Percentiles rank a stretch among this genome's conserved stretches.
These are phyloP conservation scores for Isurus oxyrinchus DNA, from an alignment of 2,113 vertebrate genomes.

Conservation along the genomic window DNA sequence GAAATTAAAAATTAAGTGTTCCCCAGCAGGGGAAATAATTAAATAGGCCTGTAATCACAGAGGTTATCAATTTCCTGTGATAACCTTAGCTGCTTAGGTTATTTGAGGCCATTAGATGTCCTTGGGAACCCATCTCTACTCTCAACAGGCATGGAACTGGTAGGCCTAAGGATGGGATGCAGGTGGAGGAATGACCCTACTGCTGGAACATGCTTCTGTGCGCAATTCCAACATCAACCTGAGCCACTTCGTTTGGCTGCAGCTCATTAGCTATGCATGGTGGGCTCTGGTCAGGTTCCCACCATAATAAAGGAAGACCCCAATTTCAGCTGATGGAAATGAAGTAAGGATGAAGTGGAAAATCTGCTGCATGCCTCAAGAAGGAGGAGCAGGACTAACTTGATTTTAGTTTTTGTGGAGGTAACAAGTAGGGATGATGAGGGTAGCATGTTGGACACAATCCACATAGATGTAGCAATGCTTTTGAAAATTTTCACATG, in stretches of 20 bases:
- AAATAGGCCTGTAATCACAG: background rate
- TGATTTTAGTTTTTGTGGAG: background rate
- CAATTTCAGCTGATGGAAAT: background rate
- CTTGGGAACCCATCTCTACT: no score
- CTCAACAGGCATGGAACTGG: background rate
- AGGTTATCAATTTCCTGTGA: background rate
- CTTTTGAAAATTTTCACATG: no score
- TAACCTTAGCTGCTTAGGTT: background rate
- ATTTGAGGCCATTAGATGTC: background rate
- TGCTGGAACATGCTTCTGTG: background rate
- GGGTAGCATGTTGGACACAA: no score
- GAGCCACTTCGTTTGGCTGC: background rate
- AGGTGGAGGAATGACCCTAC: background rate
- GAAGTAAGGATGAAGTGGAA: background rate
- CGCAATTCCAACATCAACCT: background rate
- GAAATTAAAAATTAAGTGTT: background rate
- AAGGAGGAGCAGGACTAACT: background rate
- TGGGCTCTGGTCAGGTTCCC: background rate
- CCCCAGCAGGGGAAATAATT: background rate
- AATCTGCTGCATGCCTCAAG: background rate
- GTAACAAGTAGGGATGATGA: no score
- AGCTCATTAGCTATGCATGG: background rate
- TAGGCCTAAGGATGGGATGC: background rate
- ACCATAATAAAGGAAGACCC: background rate
- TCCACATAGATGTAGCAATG: no score